Evolutionary conservation across 2,888 invertebrate genomes (phyloP), one percentile per base, ranked within the genome.

Genomic region (Norana najaformis): DNA sequence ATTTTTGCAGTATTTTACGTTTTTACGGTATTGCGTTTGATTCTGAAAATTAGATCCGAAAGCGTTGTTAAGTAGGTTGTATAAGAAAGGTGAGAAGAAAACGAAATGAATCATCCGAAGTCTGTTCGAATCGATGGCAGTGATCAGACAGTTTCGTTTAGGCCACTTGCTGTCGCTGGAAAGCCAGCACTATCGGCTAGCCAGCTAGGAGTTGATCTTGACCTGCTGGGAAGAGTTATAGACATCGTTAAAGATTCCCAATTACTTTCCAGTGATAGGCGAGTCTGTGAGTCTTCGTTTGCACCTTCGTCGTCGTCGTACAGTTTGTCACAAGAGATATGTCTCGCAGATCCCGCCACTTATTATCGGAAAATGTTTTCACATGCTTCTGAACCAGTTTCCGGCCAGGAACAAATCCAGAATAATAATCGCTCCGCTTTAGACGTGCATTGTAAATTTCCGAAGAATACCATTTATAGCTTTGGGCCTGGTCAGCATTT

Each of bases 231-330:
- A n/a, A 69, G 69, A 30, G 69, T 69, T 69, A 69, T 11, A n/a
- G 4, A 3, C 69, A 30, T 69, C n/a, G 5, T 69, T 69, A 69
- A n/a, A 30, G 69, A 69, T n/a, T n/a, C 11, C n/a, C 69, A n/a
- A 8, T 11, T 2, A 11, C 11, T 8, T 69, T 69, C 69, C 69
- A n/a, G n/a, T n/a, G 0, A 69, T 5, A 69, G n/a, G 13, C 69
- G n/a, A 69, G n/a, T n/a, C 69, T n/a, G 69, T n/a, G 69, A 69
- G 69, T 69, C n/a, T 69, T 69, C 69, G 69, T 69, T n/a, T 69
- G n/a, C 69, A 8, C 6, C 69, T n/a, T 69, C 30, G 69, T n/a
- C n/a, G n/a, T 69, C 11, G 69, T n/a, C 69, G n/a, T 30, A 69
- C n/a, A 69, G n/a, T n/a, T n/a, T 11, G 30, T n/a, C 30, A 3